Percentiles rank a stretch among this genome's conserved stretches.
Evolutionary conservation across 2,797 vertebrate species (phyloP).

Genomic region (Telmatherina bonti): DNA sequence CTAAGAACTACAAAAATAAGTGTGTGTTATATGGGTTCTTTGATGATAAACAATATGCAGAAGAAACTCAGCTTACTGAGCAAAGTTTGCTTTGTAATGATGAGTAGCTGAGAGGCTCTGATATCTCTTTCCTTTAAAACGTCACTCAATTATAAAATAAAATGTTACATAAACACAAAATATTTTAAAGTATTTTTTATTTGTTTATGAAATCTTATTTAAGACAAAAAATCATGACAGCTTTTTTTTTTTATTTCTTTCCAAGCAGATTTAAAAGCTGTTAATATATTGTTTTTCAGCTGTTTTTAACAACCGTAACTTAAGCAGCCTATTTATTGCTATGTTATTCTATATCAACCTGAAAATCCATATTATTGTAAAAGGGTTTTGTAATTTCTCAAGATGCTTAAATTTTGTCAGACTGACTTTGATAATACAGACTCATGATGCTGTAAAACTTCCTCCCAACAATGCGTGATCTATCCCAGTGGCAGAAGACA

Average conservation of each 20-base stretch:
- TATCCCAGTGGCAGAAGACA: not conserved
- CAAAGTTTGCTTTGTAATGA: not conserved
- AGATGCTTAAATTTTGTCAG: conserved; percentile 32
- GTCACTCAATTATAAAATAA: rapidly evolving
- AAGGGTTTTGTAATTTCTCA: conserved; percentile 39
- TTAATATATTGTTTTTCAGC: conserved; percentile 52
- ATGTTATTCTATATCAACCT: conserved; percentile 25
- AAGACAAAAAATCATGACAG: conserved; percentile 11
- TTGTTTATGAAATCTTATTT: not conserved
- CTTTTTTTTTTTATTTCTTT: conserved; percentile 26
- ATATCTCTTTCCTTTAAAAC: conserved; percentile 7
- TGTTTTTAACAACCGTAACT: conserved; percentile 30
- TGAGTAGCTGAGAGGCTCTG: conserved; percentile 10
- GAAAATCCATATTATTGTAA: conserved; percentile 25
- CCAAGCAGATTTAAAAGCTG: conserved; percentile 41
- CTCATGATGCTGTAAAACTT: conserved; percentile 47
- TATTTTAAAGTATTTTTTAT: not conserved
- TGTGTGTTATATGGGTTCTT: conserved; percentile 29
- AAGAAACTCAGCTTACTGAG: conserved; percentile 4
- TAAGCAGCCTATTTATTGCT: conserved; percentile 69
- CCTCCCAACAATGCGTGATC: not conserved
- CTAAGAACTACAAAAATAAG: conserved; percentile 43
- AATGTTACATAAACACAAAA: not conserved
- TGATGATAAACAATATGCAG: conserved; percentile 10
- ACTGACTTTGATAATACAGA: conserved; percentile 63